Percentiles rank a stretch among this genome's conserved stretches.
These are phyloP conservation scores for Scaptomyza parva DNA, from an alignment of 2,888 invertebrate genomes.

Conservation along the genomic window DNA sequence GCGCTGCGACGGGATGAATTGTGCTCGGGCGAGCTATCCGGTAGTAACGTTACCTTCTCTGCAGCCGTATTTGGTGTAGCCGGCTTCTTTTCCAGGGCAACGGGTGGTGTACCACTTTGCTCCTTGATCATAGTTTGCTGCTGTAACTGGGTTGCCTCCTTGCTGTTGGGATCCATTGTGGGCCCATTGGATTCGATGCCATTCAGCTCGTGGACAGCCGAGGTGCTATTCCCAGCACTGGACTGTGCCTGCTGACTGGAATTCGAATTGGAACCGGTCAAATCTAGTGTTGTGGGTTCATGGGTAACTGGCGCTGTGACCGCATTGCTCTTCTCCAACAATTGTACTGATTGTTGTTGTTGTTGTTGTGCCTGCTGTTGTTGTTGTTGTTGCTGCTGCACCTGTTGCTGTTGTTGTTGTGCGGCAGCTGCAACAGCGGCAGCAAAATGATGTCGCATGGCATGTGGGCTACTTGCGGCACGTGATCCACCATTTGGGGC, in stretches of 20 bases:
- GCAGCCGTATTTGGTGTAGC: constrained; percentile 54
- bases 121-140: constrained; percentile 42
- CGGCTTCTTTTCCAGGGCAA: constrained; percentile 68
- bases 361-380: constrained; percentile 9
- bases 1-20: constrained; percentile 70
- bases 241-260: constrained; percentile 82
- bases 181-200: constrained; percentile 79
- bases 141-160: constrained; percentile 39
- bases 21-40: constrained; percentile 72
- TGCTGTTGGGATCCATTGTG: constrained; percentile 53
- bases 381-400: not conserved
- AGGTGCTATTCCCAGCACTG: constrained; percentile 69
- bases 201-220: constrained; percentile 78
- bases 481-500: constrained; percentile 75
- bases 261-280: constrained; percentile 84
- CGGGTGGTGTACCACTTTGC: constrained; percentile 64
- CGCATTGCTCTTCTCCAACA: constrained; percentile 63
- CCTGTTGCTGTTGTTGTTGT: constrained; percentile 35
- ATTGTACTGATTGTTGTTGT: constrained; percentile 41
- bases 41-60: constrained; percentile 54
- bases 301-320: constrained; percentile 63
- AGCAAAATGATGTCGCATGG: constrained; percentile 77
- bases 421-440: constrained; percentile 65
- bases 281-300: constrained; percentile 83
- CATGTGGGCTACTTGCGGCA: constrained; percentile 81